phyloP scores from a whole-genome alignment of 23 tunicate genomes.

The Halocynthia aurantium region DNA sequence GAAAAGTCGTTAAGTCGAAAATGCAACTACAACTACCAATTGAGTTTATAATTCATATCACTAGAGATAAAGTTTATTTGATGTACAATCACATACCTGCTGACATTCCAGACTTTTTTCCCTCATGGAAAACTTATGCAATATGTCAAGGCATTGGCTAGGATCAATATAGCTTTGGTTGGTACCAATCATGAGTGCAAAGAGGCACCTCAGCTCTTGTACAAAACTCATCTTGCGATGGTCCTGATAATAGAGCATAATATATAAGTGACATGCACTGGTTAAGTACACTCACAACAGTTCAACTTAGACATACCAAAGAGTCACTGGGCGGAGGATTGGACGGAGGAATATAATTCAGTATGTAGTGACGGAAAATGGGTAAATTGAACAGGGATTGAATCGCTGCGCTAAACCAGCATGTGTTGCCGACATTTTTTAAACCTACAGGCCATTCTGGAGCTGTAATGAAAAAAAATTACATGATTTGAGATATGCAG shows the following conservation, averaged over 20 bases:
- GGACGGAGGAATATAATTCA: conserved; percentile 3
- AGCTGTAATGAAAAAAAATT: conserved; percentile 6
- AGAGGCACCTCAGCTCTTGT: conserved; percentile 25
- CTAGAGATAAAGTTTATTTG: background rate
- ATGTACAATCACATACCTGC: conserved; percentile 19
- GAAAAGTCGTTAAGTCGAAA: too few species aligned
- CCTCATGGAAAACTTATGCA: conserved; percentile 22
- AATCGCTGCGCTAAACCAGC: conserved; percentile 47
- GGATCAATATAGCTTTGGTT: conserved; percentile 35
- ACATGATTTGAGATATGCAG: background rate
- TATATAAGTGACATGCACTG: background rate
- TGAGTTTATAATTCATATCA: too few species aligned
- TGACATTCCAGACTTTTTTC: conserved; percentile 29
- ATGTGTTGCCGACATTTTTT: conserved; percentile 48
- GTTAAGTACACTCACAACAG: background rate
- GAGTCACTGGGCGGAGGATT: background rate
- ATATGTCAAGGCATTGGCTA: conserved; percentile 19
- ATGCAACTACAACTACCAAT: too few species aligned
- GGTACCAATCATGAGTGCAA: conserved; percentile 37
- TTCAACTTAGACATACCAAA: conserved; percentile 5
- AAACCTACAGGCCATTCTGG: conserved; percentile 44
- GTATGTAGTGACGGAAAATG: conserved; percentile 21
- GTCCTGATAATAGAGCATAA: conserved; percentile 10
- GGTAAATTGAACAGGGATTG: conserved; percentile 46
- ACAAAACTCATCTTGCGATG: conserved; percentile 19